A percentile compares a stretch with the other conserved stretches of the same genome.
Evolutionary conservation across 37 sponge, comb jelly and placozoan genomes (phyloP).

Genomic region (Chondrosia reniformis): DNA sequence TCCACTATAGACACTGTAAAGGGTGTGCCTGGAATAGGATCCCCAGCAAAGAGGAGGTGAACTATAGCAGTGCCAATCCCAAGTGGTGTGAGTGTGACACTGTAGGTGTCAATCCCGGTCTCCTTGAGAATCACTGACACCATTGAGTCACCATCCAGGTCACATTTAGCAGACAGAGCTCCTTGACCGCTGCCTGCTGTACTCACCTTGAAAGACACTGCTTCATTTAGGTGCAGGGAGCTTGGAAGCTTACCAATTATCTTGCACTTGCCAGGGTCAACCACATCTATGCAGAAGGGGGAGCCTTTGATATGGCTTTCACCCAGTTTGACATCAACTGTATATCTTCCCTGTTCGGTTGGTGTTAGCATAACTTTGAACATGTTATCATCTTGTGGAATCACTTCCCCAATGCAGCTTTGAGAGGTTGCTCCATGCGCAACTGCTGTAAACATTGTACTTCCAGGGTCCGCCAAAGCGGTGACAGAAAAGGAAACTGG

Average conservation of each 20-base stretch:
- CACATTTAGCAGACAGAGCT: neutral
- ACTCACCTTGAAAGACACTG: neutral
- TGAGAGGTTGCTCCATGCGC: neutral
- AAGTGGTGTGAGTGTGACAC: conserved; percentile 14
- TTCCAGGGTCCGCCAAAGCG: conserved; percentile 1
- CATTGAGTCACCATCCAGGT: conserved; percentile 2
- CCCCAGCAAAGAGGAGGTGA: conserved; percentile 5
- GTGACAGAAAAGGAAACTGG: conserved; percentile 1
- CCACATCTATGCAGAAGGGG: neutral
- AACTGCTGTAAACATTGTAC: neutral
- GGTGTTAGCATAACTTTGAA: neutral
- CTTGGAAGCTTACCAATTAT: conserved; percentile 17
- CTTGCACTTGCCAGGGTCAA: conserved; percentile 23
- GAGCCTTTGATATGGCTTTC: conserved; percentile 17
- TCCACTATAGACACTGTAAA: conserved; percentile 22
- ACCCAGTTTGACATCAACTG: neutral
- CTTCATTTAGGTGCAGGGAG: conserved; percentile 26
- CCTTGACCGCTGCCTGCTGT: neutral
- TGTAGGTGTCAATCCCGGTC: neutral
- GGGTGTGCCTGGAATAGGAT: conserved; percentile 15
- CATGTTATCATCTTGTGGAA: neutral
- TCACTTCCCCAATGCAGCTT: neutral
- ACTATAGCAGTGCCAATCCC: neutral
- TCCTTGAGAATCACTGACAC: neutral
- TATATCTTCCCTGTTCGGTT: neutral